A percentile compares a stretch with the other conserved stretches of the same genome.
phyloP scores from a whole-genome alignment of 2,888 invertebrate genomes.

The Leucozona laternaria region DNA sequence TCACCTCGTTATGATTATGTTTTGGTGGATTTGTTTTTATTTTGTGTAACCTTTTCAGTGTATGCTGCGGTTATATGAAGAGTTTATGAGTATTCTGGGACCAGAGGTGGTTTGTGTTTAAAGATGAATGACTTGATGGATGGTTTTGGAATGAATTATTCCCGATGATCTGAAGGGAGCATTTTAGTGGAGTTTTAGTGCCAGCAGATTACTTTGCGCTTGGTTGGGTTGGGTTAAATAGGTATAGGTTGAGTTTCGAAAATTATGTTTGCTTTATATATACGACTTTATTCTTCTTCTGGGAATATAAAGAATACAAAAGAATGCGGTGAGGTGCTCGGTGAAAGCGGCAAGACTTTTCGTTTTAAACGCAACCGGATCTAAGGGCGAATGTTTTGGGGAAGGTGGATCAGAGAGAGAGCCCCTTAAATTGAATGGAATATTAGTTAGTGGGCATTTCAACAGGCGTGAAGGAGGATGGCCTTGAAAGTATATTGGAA shows the following conservation, averaged over 20 bases:
- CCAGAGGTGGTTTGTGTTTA: conserved; percentile 32
- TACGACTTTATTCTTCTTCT: conserved; percentile 42
- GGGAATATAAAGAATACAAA: conserved; percentile 38
- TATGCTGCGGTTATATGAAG: background rate
- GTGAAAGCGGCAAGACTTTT: background rate
- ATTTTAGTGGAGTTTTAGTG: conserved; percentile 66
- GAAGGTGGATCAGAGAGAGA: too few relatives aligned
- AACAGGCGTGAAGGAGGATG: too few relatives aligned
- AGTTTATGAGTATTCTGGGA: conserved; percentile 47
- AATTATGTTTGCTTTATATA: conserved; percentile 54
- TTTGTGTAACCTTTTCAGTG: background rate
- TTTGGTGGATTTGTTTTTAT: conserved; percentile 24
- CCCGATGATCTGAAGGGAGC: conserved; percentile 64
- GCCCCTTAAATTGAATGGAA: too few relatives aligned
- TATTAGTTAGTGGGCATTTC: too few relatives aligned
- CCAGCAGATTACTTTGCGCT: conserved; percentile 52
- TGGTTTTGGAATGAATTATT: conserved; percentile 66
- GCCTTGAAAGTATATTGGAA: too few relatives aligned
- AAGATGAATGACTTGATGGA: conserved; percentile 48
- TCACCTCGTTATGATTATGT: conserved; percentile 72
- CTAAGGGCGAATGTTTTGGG: too few relatives aligned
- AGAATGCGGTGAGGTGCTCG: background rate
- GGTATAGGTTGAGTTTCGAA: background rate
- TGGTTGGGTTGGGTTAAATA: background rate
- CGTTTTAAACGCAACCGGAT: background rate